phyloP scores from a whole-genome alignment of 2,888 invertebrate genomes.

The Thyatira batis region DNA sequence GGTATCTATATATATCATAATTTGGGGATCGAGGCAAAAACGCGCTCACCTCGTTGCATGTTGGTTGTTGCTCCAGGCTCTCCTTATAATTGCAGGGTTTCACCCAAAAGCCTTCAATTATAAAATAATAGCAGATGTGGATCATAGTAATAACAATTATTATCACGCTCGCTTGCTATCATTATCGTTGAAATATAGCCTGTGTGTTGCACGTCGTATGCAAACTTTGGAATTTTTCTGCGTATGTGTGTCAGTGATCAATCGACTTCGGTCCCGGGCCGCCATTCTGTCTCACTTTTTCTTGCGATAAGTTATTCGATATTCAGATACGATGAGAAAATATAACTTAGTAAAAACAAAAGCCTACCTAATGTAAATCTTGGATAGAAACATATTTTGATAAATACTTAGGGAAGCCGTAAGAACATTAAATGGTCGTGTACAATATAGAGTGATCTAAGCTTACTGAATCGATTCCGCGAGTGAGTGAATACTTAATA shows the following conservation, averaged over 20 bases:
- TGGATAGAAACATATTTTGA: no score
- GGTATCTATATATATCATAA: constrained; percentile 68
- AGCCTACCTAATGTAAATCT: no score
- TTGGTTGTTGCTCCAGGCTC: constrained; percentile 73
- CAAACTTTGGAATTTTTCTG: constrained; percentile 66
- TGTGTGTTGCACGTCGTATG: constrained; percentile 62
- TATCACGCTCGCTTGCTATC: constrained; percentile 78
- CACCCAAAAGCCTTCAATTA: constrained; percentile 81
- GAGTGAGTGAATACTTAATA: constrained; percentile 30
- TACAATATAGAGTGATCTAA: no score
- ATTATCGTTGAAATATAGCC: constrained; percentile 79
- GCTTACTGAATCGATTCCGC: no score
- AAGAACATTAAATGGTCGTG: no score
- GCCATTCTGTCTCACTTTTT: constrained; percentile 24
- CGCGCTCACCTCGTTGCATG: constrained; percentile 72
- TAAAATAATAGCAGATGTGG: constrained; percentile 82
- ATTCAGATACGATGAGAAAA: neutral
- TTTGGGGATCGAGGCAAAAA: constrained; percentile 72
- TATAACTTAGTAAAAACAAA: neutral
- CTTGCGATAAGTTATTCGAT: constrained; percentile 14
- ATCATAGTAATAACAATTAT: constrained; percentile 83
- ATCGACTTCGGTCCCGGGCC: constrained; percentile 1
- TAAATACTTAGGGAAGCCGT: no score
- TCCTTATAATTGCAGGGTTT: constrained; percentile 81
- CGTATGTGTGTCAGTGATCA: constrained; percentile 25